These are phyloP conservation scores for Ictalurus furcatus DNA, from an alignment of 2,113 vertebrate genomes.

Conservation along the genomic window DNA sequence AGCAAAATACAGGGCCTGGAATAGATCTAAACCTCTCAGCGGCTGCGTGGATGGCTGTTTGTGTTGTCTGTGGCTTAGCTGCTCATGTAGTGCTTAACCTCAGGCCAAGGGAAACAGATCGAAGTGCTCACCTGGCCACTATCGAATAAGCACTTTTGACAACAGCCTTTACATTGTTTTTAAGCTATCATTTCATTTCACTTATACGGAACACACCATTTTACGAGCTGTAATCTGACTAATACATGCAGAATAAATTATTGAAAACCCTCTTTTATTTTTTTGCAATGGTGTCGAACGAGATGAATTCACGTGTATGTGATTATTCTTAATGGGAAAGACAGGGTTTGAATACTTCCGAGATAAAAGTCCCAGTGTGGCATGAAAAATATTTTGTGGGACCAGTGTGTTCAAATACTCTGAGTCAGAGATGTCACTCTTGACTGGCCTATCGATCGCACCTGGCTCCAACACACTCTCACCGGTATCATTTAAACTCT, in stretches of 20 bases:
- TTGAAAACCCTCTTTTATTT: neutral
- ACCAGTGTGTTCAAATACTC: slow-evolving; percentile 24
- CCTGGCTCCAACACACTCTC: slow-evolving; percentile 67
- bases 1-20: slow-evolving; percentile 11
- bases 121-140: slow-evolving; percentile 54
- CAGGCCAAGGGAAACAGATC: slow-evolving; percentile 57
- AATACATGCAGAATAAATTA: neutral
- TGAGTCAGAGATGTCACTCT: slow-evolving; percentile 51
- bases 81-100: slow-evolving; percentile 48
- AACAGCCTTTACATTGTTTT: slow-evolving; percentile 3
- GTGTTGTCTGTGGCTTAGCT: slow-evolving; percentile 41
- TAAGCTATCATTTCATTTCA: neutral
- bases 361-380: slow-evolving; percentile 19
- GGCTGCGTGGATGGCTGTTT: slow-evolving; percentile 10
- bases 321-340: slow-evolving; percentile 20
- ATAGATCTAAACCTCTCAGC: neutral
- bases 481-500: slow-evolving; percentile 70
- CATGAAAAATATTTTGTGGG: slow-evolving; percentile 35
- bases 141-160: slow-evolving; percentile 50
- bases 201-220: neutral
- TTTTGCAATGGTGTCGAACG: neutral
- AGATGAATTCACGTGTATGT: neutral
- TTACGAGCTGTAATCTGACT: slow-evolving; percentile 2
- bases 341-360: slow-evolving; percentile 18
- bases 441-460: slow-evolving; percentile 66